These are phyloP conservation scores for Halisarca cf. caerulea DNA, from an alignment of 37 sponge, comb jelly and placozoan genomes.

Conservation along the genomic window DNA sequence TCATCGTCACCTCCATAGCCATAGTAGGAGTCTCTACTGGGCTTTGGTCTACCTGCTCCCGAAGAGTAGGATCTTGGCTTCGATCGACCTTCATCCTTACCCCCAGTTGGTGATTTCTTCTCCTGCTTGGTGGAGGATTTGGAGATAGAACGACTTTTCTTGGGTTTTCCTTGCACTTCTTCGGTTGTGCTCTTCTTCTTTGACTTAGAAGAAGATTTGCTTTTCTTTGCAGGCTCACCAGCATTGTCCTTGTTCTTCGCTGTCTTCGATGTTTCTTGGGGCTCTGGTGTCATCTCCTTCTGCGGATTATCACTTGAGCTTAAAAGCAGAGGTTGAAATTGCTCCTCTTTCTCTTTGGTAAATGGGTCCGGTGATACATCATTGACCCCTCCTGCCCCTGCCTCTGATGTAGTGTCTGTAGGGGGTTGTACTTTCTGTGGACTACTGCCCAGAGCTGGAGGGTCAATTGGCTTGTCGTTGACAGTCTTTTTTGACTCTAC, in stretches of 20 bases:
- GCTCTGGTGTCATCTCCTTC: no score
- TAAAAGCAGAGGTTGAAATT: no score
- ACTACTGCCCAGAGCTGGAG: not conserved
- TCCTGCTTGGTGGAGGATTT: constrained; percentile 18
- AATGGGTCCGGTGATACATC: no score
- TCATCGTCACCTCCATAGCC: constrained; percentile 7
- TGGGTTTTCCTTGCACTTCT: not conserved
- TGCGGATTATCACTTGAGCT: no score
- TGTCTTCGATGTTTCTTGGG: no score
- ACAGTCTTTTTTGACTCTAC: not conserved
- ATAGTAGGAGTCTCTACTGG: not conserved
- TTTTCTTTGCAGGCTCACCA: no score
- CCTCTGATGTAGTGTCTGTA: no score
- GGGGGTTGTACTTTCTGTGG: not conserved
- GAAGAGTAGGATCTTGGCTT: constrained; percentile 12
- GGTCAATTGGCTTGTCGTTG: not conserved
- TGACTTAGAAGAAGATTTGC: not conserved
- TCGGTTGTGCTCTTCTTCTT: not conserved
- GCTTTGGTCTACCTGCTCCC: not conserved
- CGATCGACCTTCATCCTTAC: not conserved
- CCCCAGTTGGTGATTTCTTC: not conserved
- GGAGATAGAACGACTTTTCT: not conserved
- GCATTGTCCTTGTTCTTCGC: no score
- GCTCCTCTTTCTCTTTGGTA: no score
- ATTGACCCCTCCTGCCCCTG: no score